Conservation (phyloP, 1,140 invertebrate genomes). For the Drosophila nikananu region DNA sequence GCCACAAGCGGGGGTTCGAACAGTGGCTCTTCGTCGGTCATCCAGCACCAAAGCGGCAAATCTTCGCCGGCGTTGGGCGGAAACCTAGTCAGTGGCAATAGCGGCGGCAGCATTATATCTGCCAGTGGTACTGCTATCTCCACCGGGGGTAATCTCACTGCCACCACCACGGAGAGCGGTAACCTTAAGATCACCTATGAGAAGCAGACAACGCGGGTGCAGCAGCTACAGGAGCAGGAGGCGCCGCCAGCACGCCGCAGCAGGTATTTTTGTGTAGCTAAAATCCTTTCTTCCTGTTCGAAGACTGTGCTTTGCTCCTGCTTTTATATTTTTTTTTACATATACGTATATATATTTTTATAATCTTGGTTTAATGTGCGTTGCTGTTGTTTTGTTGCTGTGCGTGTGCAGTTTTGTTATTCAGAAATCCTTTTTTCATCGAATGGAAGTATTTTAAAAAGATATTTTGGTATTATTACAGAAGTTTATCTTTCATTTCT, state of each 20-base stretch:
- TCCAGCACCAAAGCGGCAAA: constrained; percentile 77
- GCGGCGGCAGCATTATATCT: constrained; percentile 46
- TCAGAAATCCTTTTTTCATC: neutral
- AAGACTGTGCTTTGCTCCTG: constrained; percentile 23
- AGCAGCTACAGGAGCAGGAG: constrained; percentile 83
- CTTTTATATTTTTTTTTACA: constrained; percentile 20
- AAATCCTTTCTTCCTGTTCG: neutral
- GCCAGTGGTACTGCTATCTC: constrained; percentile 16
- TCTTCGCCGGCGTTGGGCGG: constrained; percentile 68
- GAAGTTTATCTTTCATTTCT: neutral
- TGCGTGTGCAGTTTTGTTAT: constrained; percentile 10
- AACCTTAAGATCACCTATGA: constrained; percentile 86
- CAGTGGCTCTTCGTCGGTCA: constrained; percentile 50
- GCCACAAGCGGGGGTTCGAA: constrained; percentile 14
- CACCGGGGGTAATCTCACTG: constrained; percentile 56
- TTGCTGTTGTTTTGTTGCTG: constrained; percentile 31
- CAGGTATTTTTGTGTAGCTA: constrained; percentile 69
- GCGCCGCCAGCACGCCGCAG: constrained; percentile 83
- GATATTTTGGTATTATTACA: no score
- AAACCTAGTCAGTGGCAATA: constrained; percentile 66
- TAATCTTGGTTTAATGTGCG: neutral
- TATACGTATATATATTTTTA: neutral
- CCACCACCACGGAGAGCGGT: constrained; percentile 84
- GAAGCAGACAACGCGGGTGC: constrained; percentile 85
- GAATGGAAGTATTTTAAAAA: no score